Base-by-base conservation (phyloP, 2,888 invertebrate genomes). In the Meliscaeva auricollis region DNA sequence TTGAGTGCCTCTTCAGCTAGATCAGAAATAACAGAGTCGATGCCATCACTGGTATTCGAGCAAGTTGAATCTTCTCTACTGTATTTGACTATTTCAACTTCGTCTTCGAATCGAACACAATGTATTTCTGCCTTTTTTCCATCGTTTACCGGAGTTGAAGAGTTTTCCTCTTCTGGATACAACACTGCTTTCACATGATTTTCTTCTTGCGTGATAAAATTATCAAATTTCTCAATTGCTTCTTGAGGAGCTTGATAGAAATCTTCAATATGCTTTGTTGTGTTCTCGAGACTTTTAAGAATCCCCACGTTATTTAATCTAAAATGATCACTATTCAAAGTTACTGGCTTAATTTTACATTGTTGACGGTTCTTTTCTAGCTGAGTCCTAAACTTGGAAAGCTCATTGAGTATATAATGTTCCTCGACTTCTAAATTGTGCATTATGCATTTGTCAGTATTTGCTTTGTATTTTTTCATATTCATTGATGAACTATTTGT, bases 401-500 rank as follows among this genome's bases (percentile, higher is more conserved):
- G 78, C 75, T 92, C 90, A 87, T 91, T 89, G n/a, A 89, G 88
- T 3, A 92, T 90, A 32, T 89, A 91, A 26, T 90, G 91, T 35
- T 91, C 88, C 58, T 92, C 92, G 15, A 92, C 90, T 9, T 89
- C 89, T 54, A 89, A 66, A 76, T 92, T 92, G 72, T 92, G 92
- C 0, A 90, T 88, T 69, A 89, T 90, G 9, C 91, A 90, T 17
- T 89, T 88, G 38, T 90, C 90, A 44, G 90, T 74, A 8, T 89
- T 89, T 38, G 85, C 73, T 87, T 89, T 74, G 72, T 87, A 85
- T 88, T 88, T 75, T 3, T 30, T 38, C 0, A 46, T 22, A 35
- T 4, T 8, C 0, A 13, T 15, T 4, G 70, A 6, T 0, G 60
- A 26, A 13, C 89, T 88, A 0, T 88, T 89, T 11, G 88, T 88